phyloP scores from a whole-genome alignment of 23 tunicate genomes.

The Halocynthia aurantium region DNA sequence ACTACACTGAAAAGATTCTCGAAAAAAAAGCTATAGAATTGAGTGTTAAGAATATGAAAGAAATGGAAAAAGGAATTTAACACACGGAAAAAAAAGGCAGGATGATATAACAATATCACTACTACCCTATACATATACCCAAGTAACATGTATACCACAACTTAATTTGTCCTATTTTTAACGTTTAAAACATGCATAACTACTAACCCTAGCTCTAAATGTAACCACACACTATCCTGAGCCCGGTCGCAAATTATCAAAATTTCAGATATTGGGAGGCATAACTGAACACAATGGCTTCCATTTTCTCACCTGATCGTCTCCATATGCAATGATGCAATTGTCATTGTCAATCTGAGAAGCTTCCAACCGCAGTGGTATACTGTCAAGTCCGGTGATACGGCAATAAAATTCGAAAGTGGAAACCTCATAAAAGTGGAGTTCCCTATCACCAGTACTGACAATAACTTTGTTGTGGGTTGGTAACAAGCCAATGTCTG shows the following conservation, averaged over 20 bases:
- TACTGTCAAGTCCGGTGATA: constrained; percentile 75
- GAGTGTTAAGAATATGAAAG: no score
- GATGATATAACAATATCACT: no score
- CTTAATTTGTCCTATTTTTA: no score
- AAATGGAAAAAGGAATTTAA: no score
- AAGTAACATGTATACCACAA: no score
- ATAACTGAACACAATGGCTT: background rate
- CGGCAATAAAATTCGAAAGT: constrained; percentile 88
- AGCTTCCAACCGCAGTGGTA: constrained; percentile 65
- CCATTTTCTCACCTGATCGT: constrained; percentile 46
- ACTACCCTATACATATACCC: no score
- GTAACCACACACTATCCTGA: no score
- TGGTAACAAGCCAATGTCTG: constrained; percentile 60
- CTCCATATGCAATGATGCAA: constrained; percentile 63
- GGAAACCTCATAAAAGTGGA: constrained; percentile 75
- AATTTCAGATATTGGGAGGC: background rate
- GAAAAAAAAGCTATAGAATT: no score
- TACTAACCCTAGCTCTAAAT: no score
- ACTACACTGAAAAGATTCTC: no score
- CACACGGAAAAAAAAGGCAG: no score
- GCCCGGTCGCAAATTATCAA: background rate
- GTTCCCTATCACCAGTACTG: constrained; percentile 77
- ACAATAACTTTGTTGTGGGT: constrained; percentile 57
- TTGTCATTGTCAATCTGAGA: constrained; percentile 40
- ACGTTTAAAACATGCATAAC: no score